Evolutionary conservation across 1,140 invertebrate species (phyloP).

Genomic region (Zaprionus capensis): DNA sequence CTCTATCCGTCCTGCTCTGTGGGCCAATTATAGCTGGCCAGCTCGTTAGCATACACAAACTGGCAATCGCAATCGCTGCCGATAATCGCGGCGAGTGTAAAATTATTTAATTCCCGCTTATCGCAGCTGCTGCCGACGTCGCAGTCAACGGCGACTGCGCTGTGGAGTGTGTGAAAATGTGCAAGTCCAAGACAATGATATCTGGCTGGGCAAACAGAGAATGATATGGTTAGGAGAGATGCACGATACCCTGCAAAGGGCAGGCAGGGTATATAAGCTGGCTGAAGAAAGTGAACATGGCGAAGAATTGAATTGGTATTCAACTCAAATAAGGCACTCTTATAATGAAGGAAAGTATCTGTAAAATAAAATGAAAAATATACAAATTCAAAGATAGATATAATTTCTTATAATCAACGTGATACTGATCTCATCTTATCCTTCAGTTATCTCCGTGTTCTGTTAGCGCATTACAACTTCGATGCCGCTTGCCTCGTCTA

Average conservation of each 20-base stretch:
- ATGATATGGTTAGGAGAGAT: slow-evolving; percentile 9
- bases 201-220: slow-evolving; percentile 23
- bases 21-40: slow-evolving; percentile 75
- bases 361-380: not conserved
- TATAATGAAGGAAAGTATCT: not conserved
- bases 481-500: slow-evolving; percentile 2
- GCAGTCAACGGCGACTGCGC: not conserved
- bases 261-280: not conserved
- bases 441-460: not conserved
- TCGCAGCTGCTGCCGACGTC: slow-evolving; percentile 43
- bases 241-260: not conserved
- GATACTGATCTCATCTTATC: not conserved
- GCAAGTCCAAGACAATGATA: slow-evolving; percentile 75
- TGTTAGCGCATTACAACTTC: slow-evolving; percentile 21
- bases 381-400: not conserved
- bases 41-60: slow-evolving; percentile 81
- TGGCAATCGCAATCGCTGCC: slow-evolving; percentile 76
- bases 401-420: not conserved
- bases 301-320: not conserved
- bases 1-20: slow-evolving; percentile 10
- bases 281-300: not conserved
- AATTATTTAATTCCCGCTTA: slow-evolving; percentile 83
- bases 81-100: slow-evolving; percentile 81
- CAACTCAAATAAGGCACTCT: too few species aligned
- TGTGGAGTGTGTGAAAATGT: slow-evolving; percentile 74